Evolutionary conservation across 1,140 invertebrate species (phyloP), one percentile per base, ranked within the genome.

Genomic region (Drosophila pandora): DNA sequence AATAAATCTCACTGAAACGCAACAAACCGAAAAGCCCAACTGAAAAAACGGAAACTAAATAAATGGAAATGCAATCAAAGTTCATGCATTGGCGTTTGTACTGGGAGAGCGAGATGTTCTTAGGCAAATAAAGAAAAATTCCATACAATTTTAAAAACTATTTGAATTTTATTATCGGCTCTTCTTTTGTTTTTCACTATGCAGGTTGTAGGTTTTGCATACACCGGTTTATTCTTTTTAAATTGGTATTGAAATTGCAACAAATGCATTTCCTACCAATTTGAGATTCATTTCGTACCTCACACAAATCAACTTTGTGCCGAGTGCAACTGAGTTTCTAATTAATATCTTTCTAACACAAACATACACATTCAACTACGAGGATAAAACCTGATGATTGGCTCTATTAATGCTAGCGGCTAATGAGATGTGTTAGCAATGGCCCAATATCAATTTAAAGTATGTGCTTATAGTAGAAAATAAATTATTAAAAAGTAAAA

Each of bases 61-160:
- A 67, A 50, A 72, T 60, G 56, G 25, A 64, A 75, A 67, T 81
- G 74, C 78, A 85, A 85, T 79, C 62, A 85, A 87, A 76, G 49
- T 52, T 37, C 59, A 76, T 60, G 57, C 62, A 67, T 67, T 71
- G 25, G 49, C 41, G 64, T 69, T 84, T 81, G 61, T 81, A 69
- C 64, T 77, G 82, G 78, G 71, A 67, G 45, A 60, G 39, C 25
- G 63, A 52, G 71, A 83, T 67, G 72, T 84, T 84, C 83, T 76
- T 78, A 80, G 78, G 79, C 79, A 78, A 84, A 85, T 85, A 85
- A 85, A 85, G 77, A 85, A 43, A 78, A 87, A 85, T 87, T 87
- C 67, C 64, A 70, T 70, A 78, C 61, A 81, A 81, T 84, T 84
- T 84, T 84, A 87, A 85, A 80, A 68, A 52, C 39, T 30, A 34